Conservation (phyloP, 2,888 invertebrate species). For the Trypoxylon attenuatum region DNA sequence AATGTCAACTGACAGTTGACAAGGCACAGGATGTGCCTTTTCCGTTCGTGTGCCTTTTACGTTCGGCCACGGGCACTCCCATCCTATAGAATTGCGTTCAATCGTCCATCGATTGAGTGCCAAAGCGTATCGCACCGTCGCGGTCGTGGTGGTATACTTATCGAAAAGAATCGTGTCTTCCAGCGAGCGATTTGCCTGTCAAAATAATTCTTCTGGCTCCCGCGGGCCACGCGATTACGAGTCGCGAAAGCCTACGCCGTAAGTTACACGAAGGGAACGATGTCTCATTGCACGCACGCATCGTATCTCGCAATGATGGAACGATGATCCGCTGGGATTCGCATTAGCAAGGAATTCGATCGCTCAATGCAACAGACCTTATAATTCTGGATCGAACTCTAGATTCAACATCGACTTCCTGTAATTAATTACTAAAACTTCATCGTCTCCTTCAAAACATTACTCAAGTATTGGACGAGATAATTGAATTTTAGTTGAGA, state of each 20-base stretch:
- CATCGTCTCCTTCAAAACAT: too few relatives aligned
- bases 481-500: too few relatives aligned
- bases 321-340: constrained; percentile 7
- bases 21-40: constrained; percentile 66
- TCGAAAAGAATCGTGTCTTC: constrained; percentile 35
- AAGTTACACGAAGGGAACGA: constrained; percentile 14
- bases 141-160: constrained; percentile 21
- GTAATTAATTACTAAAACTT: too few relatives aligned
- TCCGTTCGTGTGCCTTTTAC: constrained; percentile 64
- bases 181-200: constrained; percentile 43
- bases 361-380: background rate
- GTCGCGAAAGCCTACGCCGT: too few relatives aligned
- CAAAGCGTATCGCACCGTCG: constrained; percentile 34
- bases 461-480: too few relatives aligned
- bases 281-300: constrained; percentile 17
- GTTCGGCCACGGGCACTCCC: constrained; percentile 57
- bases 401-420: too few relatives aligned
- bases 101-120: constrained; percentile 58
- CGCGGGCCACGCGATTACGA: constrained; percentile 38
- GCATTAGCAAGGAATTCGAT: constrained; percentile 15
- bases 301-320: constrained; percentile 8
- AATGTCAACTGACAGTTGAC: constrained; percentile 65
- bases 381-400: too few relatives aligned
- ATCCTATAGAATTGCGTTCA: constrained; percentile 59
- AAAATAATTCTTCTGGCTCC: constrained; percentile 45